Evolutionary conservation across 2,888 invertebrate species (phyloP).

Genomic region (Melanostoma mellinum): DNA sequence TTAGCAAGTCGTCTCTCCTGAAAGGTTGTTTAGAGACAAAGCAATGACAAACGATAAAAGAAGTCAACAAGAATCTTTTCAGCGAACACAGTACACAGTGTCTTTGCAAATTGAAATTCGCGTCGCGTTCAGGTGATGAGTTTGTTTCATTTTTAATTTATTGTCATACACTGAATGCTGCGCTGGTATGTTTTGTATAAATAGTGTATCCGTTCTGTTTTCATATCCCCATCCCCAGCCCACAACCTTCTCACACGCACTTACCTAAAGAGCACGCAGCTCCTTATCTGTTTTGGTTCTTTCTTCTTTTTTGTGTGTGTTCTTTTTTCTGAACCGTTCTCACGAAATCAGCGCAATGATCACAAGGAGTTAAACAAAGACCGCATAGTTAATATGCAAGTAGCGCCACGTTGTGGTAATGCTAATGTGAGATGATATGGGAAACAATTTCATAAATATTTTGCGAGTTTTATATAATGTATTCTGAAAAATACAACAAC

Average conservation of each 20-base stretch:
- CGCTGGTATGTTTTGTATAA: slow-evolving; percentile 10
- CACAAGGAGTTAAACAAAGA: slow-evolving; percentile 32
- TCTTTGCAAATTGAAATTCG: slow-evolving; percentile 62
- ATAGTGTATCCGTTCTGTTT: slow-evolving; percentile 36
- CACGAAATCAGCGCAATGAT: slow-evolving; percentile 61
- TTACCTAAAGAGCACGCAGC: background rate
- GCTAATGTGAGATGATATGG: slow-evolving; percentile 70
- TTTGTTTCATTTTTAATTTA: slow-evolving; percentile 73
- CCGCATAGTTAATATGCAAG: slow-evolving; percentile 59
- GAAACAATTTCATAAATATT: slow-evolving; percentile 68
- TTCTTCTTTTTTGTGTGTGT: slow-evolving; percentile 15
- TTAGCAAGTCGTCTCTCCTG: background rate
- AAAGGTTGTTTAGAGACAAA: slow-evolving; percentile 44
- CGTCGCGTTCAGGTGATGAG: slow-evolving; percentile 68
- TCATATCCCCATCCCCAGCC: slow-evolving; percentile 34
- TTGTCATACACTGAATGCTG: slow-evolving; percentile 51
- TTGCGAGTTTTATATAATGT: slow-evolving; percentile 45
- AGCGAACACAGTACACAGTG: slow-evolving; percentile 33
- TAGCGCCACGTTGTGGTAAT: slow-evolving; percentile 59
- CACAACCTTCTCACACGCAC: slow-evolving; percentile 27
- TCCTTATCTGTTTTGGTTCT: background rate
- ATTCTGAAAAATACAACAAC: slow-evolving; percentile 23
- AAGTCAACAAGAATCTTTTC: slow-evolving; percentile 38
- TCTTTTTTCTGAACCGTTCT: slow-evolving; percentile 37
- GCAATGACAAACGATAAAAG: slow-evolving; percentile 38